Percentiles rank a stretch among this genome's conserved stretches.
Conservation (phyloP, 2,888 invertebrate genomes). For the Mesorhabditis spiculigera region DNA sequence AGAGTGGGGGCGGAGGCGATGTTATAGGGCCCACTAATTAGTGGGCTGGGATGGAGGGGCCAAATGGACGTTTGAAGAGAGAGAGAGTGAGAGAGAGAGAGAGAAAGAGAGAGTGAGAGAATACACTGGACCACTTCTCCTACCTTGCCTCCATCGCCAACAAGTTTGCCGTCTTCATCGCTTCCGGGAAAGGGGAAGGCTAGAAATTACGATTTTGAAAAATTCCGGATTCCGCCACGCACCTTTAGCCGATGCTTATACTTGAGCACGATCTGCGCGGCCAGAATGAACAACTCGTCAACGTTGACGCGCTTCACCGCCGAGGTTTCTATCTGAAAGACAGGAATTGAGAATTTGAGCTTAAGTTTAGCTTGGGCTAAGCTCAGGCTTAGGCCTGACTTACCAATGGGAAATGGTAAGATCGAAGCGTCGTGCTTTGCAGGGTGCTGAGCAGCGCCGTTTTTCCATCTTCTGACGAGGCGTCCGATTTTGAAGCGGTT, state of each 20-base stretch:
- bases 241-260: conserved; percentile 14
- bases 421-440: conserved; percentile 82
- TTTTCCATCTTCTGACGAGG: conserved; percentile 66
- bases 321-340: conserved; percentile 76
- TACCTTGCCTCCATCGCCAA: background rate
- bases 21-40: too few species aligned
- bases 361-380: too few species aligned
- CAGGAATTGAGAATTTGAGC: too few species aligned
- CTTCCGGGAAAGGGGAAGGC: background rate
- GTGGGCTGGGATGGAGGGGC: too few species aligned
- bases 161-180: background rate
- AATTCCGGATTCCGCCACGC: background rate
- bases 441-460: conserved; percentile 84
- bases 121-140: background rate
- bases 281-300: conserved; percentile 78
- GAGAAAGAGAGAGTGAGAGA: too few species aligned
- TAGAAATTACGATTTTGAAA: background rate
- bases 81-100: too few species aligned
- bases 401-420: conserved; percentile 26
- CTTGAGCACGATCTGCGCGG: conserved; percentile 65
- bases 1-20: too few species aligned
- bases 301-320: conserved; percentile 93
- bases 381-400: conserved; percentile 8
- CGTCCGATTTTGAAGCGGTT: conserved; percentile 92
- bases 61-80: too few species aligned